Conservation (phyloP, 2,797 vertebrate genomes). For the Galagoides demidoff region DNA sequence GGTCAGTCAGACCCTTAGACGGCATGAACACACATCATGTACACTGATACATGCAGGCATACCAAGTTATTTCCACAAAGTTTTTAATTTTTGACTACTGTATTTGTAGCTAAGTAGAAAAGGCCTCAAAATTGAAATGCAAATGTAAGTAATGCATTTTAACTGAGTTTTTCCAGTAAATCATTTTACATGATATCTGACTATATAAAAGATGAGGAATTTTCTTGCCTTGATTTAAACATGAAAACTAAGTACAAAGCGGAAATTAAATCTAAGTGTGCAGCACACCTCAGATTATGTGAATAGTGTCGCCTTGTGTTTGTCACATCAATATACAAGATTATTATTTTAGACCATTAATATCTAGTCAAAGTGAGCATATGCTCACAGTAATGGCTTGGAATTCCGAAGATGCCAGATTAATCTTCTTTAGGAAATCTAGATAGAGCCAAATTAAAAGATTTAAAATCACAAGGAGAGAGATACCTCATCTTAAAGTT, state of each 20-base stretch:
- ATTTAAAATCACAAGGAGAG: neutral
- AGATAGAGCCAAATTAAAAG: neutral
- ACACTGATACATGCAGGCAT: neutral
- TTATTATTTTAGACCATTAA: conserved; percentile 31
- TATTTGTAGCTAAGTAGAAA: neutral
- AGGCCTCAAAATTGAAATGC: neutral
- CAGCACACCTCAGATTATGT: neutral
- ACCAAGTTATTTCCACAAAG: neutral
- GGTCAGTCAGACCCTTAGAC: neutral
- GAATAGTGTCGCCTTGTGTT: neutral
- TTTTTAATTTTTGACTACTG: neutral
- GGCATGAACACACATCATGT: neutral
- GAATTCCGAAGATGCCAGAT: conserved; percentile 16
- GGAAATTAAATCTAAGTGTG: neutral
- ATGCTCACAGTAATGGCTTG: neutral
- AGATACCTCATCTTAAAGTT: neutral
- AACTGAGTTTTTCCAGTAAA: conserved; percentile 37
- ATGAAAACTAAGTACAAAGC: neutral
- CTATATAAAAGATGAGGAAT: conserved; percentile 12
- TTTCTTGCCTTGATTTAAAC: conserved; percentile 16
- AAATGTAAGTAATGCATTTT: conserved; percentile 37
- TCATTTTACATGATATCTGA: conserved; percentile 39
- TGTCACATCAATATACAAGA: neutral
- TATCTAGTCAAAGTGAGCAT: neutral
- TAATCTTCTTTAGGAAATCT: neutral